phyloP scores from a whole-genome alignment of 1,140 invertebrate genomes.

The Vanessa atalanta region DNA sequence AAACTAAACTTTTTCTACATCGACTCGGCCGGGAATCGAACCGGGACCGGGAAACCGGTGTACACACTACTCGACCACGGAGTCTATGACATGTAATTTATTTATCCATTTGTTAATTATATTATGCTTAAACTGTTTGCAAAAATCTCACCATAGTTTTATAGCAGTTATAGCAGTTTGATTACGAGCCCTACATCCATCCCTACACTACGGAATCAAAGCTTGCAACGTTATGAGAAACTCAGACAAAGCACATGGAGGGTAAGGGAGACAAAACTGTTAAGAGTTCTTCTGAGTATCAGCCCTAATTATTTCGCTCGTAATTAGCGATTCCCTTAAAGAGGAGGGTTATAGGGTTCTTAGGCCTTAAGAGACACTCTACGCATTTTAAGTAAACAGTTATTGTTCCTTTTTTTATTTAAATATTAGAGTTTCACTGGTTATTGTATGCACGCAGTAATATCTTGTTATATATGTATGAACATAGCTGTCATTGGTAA shows the following conservation, averaged over 20 bases:
- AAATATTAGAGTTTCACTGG: neutral
- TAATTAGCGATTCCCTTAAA: slow-evolving; percentile 7
- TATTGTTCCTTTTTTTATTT: neutral
- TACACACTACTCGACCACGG: no score
- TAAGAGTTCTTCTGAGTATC: slow-evolving; percentile 7
- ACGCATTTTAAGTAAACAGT: neutral
- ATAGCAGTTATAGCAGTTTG: neutral
- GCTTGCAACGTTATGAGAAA: neutral
- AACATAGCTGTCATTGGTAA: no score
- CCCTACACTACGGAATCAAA: neutral
- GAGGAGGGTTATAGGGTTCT: neutral
- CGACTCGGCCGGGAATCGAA: no score
- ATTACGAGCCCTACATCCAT: neutral
- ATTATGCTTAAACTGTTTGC: neutral
- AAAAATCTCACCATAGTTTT: neutral
- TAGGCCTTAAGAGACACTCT: neutral
- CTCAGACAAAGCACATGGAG: neutral
- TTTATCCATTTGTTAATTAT: no score
- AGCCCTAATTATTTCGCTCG: slow-evolving; percentile 10
- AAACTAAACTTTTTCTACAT: no score
- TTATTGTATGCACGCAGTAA: no score
- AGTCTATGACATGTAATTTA: no score
- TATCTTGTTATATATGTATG: no score
- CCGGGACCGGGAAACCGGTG: no score
- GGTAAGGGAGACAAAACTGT: neutral